Evolutionary conservation across 2,113 vertebrate genomes (phyloP), one percentile per base, ranked within the genome.

Genomic region (Daboia siamensis): DNA sequence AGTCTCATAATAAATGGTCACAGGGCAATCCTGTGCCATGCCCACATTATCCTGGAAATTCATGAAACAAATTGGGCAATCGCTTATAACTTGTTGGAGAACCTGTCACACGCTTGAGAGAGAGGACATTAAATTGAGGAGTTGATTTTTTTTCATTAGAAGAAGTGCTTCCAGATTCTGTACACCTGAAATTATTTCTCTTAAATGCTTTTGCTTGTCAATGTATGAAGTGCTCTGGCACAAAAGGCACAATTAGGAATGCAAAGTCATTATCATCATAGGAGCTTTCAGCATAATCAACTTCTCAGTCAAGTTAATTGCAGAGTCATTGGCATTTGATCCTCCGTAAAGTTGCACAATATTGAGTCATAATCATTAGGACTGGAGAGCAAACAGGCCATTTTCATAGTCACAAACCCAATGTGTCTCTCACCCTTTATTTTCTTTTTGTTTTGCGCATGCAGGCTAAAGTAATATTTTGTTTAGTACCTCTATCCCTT

Each of bases 211-310:
- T 93, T 56, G 24, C 44, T 88, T 92, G 74, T 51, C 92, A 87
- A 90, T 20, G 55, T 94, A 91, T 88, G 4, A 91, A 94, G 90
- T 23, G 23, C 92, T 93, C 88, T 21, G 20, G 48, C 91, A 57
- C 52, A 90, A 93, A 94, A 91, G 88, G 92, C 94, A 92, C 92
- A 90, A 93, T 90, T 90, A 94, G 93, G 89, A 93, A 33, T 56
- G 5, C 86, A 33, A 84, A 55, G 15, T 46, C 57, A 93, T 74
- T 93, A 94, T 90, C 92, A 86, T 59, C 89, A 94, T 20, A 91
- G 91, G 92, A 89, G 61, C 29, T 88, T 93, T 93, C 88, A 87
- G 24, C 0, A 10, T 86, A 94, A 96, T 93, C 46, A 56, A 51
- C 94, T 95, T 93, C 54, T 88, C 85, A 94, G 93, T 87, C 94